A percentile compares a stretch with the other conserved stretches of the same genome.
These are phyloP conservation scores for Rhingia campestris DNA, from an alignment of 2,888 invertebrate genomes.

Conservation along the genomic window DNA sequence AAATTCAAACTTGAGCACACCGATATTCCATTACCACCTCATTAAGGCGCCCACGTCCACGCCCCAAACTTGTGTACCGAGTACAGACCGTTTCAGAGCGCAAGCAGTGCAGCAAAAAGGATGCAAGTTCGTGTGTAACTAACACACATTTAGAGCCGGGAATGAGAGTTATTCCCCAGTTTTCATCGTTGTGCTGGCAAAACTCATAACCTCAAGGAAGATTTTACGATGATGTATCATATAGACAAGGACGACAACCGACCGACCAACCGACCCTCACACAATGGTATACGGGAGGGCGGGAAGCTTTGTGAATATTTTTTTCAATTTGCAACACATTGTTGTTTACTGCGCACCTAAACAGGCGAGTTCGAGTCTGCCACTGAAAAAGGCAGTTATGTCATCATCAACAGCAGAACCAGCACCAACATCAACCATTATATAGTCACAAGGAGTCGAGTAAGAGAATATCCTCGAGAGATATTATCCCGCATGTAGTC, in stretches of 20 bases:
- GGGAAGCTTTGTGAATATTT: constrained; percentile 52
- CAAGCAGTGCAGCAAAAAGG: constrained; percentile 25
- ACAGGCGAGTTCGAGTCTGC: constrained; percentile 42
- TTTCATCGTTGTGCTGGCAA: constrained; percentile 29
- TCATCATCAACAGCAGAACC: constrained; percentile 36
- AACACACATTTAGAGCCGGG: not conserved
- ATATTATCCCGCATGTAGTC: constrained; percentile 48
- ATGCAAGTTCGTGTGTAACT: not conserved
- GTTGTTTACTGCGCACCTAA: constrained; percentile 58
- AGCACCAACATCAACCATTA: constrained; percentile 5
- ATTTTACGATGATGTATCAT: constrained; percentile 51
- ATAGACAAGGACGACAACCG: constrained; percentile 1
- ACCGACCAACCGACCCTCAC: not conserved
- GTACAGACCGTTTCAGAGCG: not conserved
- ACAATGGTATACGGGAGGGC: not conserved
- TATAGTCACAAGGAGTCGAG: constrained; percentile 38
- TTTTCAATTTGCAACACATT: constrained; percentile 72
- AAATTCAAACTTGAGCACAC: constrained; percentile 67
- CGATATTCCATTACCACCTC: constrained; percentile 64
- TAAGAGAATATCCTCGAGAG: constrained; percentile 39
- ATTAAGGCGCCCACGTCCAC: constrained; percentile 22
- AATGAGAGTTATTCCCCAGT: constrained; percentile 52
- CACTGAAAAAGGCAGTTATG: constrained; percentile 43
- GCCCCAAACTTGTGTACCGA: not conserved
- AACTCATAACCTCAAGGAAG: constrained; percentile 65